A percentile compares a stretch with the other conserved stretches of the same genome.
Conservation (phyloP, 2,113 vertebrate species). For the Varanus salvator region DNA sequence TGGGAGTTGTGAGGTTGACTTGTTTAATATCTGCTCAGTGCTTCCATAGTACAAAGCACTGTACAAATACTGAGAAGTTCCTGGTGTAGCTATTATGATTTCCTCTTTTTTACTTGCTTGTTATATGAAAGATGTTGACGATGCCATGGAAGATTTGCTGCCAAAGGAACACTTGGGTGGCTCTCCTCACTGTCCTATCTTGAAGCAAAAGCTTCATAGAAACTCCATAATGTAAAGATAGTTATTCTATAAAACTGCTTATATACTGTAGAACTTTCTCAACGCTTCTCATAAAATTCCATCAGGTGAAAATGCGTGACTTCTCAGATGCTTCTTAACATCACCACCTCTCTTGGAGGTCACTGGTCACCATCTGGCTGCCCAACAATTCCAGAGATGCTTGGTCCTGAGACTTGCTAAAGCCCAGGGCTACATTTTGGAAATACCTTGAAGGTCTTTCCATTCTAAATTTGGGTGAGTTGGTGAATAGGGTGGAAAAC, state of each 20-base stretch:
- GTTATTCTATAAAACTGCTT: background rate
- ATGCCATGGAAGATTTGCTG: background rate
- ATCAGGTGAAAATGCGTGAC: too few relatives aligned
- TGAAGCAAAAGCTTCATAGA: conserved; percentile 60
- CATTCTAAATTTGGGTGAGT: background rate
- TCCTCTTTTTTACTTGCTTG: conserved; percentile 62
- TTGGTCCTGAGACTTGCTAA: background rate
- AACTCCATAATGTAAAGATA: conserved; percentile 46
- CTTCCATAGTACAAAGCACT: conserved; percentile 53
- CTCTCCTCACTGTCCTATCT: conserved; percentile 51
- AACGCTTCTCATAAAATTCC: background rate
- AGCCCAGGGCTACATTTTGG: background rate
- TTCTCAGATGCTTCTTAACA: too few relatives aligned
- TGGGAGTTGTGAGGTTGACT: conserved; percentile 73
- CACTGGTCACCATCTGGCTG: background rate
- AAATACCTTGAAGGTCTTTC: background rate
- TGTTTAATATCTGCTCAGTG: conserved; percentile 72
- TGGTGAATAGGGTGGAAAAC: background rate
- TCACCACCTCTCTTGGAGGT: background rate
- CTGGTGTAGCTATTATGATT: conserved; percentile 68
- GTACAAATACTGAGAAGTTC: conserved; percentile 62
- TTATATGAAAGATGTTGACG: conserved; percentile 55
- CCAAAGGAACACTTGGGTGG: background rate
- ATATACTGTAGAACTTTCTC: background rate
- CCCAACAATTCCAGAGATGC: background rate